A percentile compares a stretch with the other conserved stretches of the same genome.
Conservation (phyloP, 2,797 vertebrate genomes). For the Galaxias olidus region DNA sequence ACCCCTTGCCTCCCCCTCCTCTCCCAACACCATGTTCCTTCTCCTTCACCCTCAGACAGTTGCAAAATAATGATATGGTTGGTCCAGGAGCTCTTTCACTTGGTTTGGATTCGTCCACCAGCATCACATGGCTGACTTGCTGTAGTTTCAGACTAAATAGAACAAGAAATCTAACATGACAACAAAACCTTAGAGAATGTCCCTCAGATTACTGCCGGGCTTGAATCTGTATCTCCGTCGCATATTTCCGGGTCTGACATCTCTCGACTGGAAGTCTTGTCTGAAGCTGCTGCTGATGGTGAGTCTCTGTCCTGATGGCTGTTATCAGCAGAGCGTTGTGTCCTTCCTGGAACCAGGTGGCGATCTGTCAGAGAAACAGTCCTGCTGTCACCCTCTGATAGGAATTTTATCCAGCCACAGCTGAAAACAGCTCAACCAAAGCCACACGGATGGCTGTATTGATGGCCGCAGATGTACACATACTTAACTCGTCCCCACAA, state of each 20-base stretch:
- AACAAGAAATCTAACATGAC: not conserved
- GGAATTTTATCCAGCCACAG: conserved; percentile 53
- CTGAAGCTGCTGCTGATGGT: conserved; percentile 48
- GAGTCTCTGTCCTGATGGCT: conserved; percentile 48
- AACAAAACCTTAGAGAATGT: not conserved
- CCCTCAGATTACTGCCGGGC: not conserved
- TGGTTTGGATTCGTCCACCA: not conserved
- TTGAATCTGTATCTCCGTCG: conserved; percentile 31
- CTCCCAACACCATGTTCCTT: conserved; percentile 7
- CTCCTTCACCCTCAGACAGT: conserved; percentile 29
- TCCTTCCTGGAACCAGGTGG: conserved; percentile 53
- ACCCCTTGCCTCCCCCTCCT: conserved; percentile 6
- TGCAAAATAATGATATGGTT: not conserved
- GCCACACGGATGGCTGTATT: conserved; percentile 9
- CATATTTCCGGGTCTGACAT: conserved; percentile 19
- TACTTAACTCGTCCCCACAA: too few species aligned
- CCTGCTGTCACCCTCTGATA: conserved; percentile 56
- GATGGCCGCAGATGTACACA: not conserved
- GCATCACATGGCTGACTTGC: not conserved
- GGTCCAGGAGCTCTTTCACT: not conserved
- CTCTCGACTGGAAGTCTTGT: conserved; percentile 31
- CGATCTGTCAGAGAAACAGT: conserved; percentile 46
- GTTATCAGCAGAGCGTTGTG: conserved; percentile 61
- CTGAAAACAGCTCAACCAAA: conserved; percentile 54
- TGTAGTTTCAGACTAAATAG: not conserved